Conservation (phyloP, 2,797 vertebrate genomes). For the Phyllotis vaccarum region DNA sequence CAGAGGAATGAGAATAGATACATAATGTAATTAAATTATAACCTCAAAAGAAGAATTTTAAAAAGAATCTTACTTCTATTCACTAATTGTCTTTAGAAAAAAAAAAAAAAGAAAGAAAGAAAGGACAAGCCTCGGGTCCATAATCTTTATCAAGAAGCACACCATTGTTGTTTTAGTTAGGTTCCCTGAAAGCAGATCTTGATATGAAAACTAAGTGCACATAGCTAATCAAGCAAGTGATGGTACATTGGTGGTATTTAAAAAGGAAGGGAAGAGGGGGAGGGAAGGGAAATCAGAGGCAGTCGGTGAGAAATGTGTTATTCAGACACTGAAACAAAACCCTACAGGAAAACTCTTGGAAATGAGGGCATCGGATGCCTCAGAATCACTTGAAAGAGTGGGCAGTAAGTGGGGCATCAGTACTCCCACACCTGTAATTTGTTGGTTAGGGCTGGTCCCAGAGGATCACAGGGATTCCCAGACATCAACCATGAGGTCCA, state of each 20-base stretch:
- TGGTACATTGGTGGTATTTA: too few relatives aligned
- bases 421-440: neutral
- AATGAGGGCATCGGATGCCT: neutral
- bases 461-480: neutral
- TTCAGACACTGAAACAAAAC: slow-evolving; percentile 12
- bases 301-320: neutral
- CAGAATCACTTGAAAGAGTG: neutral
- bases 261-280: neutral
- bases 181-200: neutral
- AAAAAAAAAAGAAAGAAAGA: neutral
- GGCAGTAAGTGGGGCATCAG: neutral
- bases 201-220: neutral
- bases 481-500: neutral
- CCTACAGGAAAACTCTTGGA: neutral
- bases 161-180: neutral
- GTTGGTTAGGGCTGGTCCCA: neutral
- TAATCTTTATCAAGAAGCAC: neutral
- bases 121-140: neutral
- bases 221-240: neutral
- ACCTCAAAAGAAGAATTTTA: neutral
- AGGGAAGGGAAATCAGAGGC: neutral
- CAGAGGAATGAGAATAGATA: neutral
- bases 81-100: neutral
- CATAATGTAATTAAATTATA: neutral
- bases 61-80: neutral